Conservation (phyloP, 2,797 vertebrate genomes). For the Oreochromis grahami region DNA sequence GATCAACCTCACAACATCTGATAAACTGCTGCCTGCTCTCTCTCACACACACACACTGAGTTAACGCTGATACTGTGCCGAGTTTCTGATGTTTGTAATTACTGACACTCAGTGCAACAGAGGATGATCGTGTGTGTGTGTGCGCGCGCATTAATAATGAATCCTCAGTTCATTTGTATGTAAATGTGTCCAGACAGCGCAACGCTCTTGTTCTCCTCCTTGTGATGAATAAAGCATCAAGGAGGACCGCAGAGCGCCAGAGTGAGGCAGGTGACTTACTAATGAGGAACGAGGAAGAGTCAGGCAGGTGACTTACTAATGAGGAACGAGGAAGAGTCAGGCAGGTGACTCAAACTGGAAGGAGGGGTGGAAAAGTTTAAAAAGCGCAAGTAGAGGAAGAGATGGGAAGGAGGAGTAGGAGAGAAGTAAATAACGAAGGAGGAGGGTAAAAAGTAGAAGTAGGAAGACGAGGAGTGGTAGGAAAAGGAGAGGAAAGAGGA, state of each 20-base stretch:
- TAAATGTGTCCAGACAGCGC: conserved; percentile 47
- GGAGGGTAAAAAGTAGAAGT: neutral
- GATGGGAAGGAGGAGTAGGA: neutral
- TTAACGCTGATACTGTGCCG: neutral
- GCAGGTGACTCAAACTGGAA: neutral
- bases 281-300: conserved; percentile 11
- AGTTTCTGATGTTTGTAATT: conserved; percentile 26
- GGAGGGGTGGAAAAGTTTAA: neutral
- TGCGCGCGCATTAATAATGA: conserved; percentile 33
- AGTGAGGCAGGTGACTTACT: conserved; percentile 24
- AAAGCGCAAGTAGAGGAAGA: neutral
- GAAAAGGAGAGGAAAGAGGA: neutral
- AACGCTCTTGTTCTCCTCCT: conserved; percentile 15
- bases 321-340: neutral
- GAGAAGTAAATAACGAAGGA: neutral
- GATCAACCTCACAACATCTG: conserved; percentile 18
- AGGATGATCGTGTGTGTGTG: neutral
- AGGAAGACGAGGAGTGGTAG: neutral
- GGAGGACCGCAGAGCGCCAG: neutral
- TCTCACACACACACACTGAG: neutral
- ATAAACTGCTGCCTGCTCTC: neutral
- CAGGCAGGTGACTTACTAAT: neutral
- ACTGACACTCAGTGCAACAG: conserved; percentile 11
- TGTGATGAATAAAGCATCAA: conserved; percentile 49
- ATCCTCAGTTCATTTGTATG: conserved; percentile 52